Evolutionary conservation across 2,888 invertebrate genomes (phyloP).

Genomic region (Lasioglossum morio): DNA sequence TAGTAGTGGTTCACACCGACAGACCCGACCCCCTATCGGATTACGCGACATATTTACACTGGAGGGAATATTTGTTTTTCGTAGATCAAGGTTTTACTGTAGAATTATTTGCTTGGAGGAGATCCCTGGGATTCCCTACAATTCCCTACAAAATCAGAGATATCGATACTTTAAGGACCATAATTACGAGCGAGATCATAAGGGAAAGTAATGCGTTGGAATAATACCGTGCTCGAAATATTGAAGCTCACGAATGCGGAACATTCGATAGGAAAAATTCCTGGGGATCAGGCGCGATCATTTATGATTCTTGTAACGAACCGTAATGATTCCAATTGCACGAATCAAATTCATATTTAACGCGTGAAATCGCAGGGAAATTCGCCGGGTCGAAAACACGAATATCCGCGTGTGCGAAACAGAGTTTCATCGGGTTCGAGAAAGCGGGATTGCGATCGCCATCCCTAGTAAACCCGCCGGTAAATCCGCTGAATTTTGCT

Average conservation of each 20-base stretch:
- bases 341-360: background rate
- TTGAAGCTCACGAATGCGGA: background rate
- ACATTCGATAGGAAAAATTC: background rate
- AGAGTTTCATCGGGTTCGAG: constrained; percentile 21
- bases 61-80: too few species aligned
- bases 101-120: background rate
- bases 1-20: too few species aligned
- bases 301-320: background rate
- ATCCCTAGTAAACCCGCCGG: constrained; percentile 21
- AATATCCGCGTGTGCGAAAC: constrained; percentile 9
- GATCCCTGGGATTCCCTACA: background rate
- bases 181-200: background rate
- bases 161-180: background rate
- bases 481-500: constrained; percentile 44
- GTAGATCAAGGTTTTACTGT: too few species aligned
- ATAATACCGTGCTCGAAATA: background rate
- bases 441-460: constrained; percentile 16
- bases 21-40: too few species aligned
- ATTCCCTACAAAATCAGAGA: background rate
- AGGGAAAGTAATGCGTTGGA: background rate
- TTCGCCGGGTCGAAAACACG: constrained; percentile 12
- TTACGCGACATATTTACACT: too few species aligned
- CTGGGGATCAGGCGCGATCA: background rate
- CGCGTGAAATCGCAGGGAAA: constrained; percentile 11
- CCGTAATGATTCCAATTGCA: background rate